Evolutionary conservation across 2,888 invertebrate genomes (phyloP).

Genomic region (Stenolophus ochropezus): DNA sequence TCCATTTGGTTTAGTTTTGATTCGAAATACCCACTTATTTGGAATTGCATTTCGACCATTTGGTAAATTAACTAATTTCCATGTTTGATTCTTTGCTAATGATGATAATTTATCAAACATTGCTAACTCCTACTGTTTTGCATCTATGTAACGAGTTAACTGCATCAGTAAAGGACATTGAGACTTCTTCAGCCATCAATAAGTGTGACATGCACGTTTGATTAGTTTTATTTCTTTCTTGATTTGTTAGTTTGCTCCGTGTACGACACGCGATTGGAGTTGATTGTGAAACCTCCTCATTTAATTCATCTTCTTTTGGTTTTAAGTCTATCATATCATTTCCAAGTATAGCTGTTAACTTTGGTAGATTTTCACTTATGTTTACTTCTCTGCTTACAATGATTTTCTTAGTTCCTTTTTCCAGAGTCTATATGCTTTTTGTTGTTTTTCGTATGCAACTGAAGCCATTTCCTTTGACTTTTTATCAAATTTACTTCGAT

Average conservation of each 20-base stretch:
- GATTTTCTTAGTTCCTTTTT: constrained; percentile 31
- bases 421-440: constrained; percentile 61
- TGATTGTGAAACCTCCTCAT: not conserved
- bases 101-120: constrained; percentile 64
- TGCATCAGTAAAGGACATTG: constrained; percentile 50
- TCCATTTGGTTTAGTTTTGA: constrained; percentile 61
- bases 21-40: not conserved
- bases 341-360: not conserved
- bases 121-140: constrained; percentile 58
- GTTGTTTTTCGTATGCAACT: constrained; percentile 64
- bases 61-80: constrained; percentile 61
- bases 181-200: constrained; percentile 15
- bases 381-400: constrained; percentile 17
- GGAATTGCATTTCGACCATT: constrained; percentile 58
- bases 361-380: not conserved
- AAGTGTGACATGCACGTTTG: not conserved
- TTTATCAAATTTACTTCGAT: constrained; percentile 54
- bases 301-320: not conserved
- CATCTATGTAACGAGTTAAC: constrained; percentile 26
- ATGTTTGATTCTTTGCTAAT: constrained; percentile 63
- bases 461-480: constrained; percentile 62
- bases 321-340: not conserved
- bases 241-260: not conserved
- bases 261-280: not conserved
- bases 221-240: not conserved